Evolutionary conservation across 2,888 invertebrate species (phyloP), one percentile per base, ranked within the genome.

Genomic region (Chrysopilus asiliformis): DNA sequence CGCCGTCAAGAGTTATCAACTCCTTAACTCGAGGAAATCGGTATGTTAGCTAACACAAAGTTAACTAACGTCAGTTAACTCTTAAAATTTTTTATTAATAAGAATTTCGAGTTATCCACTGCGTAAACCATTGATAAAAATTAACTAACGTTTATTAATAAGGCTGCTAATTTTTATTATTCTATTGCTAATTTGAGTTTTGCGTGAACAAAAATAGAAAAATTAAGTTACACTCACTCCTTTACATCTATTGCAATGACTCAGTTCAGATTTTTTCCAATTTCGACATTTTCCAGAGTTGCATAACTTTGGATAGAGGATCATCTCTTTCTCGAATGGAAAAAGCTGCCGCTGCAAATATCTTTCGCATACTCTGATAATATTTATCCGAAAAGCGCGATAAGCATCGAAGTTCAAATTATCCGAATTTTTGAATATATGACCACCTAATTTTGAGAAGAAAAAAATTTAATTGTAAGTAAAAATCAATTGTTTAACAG

Each of bases 281-380:
- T 74, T 69, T 36, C 72, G 65, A 49, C 81, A 81, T 1, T 53
- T 53, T 0, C 58, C 49, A 6, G 68, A 59, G 1, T 56, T 56
- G 45, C 81, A 81, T 4, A 76, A 59, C 38, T 73, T 68, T 0
- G 80, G 79, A 49, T 77, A 81, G 15, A 80, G 58, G 16, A 81
- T 53, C 0, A 75, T 68, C 50, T 82, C 81, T 42, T 72, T 74
- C 52, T 81, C 81, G 63, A 74, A 77, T 0, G 76, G 68, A 10
- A 69, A 64, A 28, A 81, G 51, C 3, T 64, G 55, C 8, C 79
- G 64, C 42, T 70, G 68, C 4, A 79, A 55, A 3, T 67, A 59
- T 37, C 68, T 65, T 51, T 76, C 74, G 36, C 74, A 67, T 1
- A 71, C 66, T 2, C 70, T 66, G 31, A 79, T 71, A 49, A 70